Base-by-base conservation (phyloP, 2,888 invertebrate species). In the Pristionchus exspectatus region DNA sequence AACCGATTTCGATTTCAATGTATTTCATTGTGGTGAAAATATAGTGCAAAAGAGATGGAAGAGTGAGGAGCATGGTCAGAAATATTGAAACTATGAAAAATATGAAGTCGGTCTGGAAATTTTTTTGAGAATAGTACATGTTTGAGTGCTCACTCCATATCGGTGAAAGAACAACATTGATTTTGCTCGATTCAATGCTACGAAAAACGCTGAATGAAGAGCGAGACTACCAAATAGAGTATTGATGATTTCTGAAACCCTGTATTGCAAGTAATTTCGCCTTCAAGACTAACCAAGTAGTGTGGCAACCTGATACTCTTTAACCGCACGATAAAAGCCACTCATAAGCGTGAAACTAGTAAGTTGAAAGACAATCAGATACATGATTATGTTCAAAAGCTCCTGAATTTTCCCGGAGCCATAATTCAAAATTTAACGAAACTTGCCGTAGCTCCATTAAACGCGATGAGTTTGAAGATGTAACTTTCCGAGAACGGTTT, bases 401-500 rank as follows among this genome's bases (percentile, higher is more conserved):
- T 33, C 72, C 72, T 72, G 72, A 21, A 69, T 69, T 27, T 69
- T 14, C 12, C n/a, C n/a, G n/a, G n/a, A n/a, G n/a, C n/a, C n/a
- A n/a, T n/a, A n/a, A 69, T 69, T 69, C 27, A n/a, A 27, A 69
- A 30, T 69, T 21, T 12, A 14, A 12, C 7, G 16, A 69, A 18
- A 14, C 72, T 33, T 33, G 33, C 72, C 2, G 30, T 30, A 14
- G 33, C 14, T 33, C 72, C 72, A 30, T 72, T 72, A 7, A 72
- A 72, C 27, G 27, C 74, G 44, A 74, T 77, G 5, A 77, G 44
- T 44, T 77, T 77, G 44, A 77, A 77, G 33, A 18, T 77, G 74
- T 77, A 77, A 12, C 21, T 77, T 2, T 38, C 24, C 24, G 74
- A 77, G 24, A 44, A 77, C 2, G 38, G 74, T 24, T 7, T 38